Evolutionary conservation across 2,797 vertebrate species (phyloP).

Genomic region (Galaxias olidus): DNA sequence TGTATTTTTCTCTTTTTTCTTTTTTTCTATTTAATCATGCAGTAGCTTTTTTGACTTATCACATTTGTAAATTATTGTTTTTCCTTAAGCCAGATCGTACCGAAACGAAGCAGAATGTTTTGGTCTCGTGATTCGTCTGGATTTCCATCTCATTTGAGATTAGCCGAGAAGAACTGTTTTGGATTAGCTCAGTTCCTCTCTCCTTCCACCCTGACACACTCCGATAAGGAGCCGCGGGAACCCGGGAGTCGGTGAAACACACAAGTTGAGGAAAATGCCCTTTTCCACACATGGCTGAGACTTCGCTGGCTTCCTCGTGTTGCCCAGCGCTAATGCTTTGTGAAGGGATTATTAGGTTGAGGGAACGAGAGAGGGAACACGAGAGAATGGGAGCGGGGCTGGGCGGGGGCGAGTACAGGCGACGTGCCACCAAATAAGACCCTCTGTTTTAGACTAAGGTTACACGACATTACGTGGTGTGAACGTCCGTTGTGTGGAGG

Average conservation of each 20-base stretch:
- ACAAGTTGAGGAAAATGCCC: slow-evolving; percentile 61
- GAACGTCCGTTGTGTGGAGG: not conserved
- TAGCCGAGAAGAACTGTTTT: slow-evolving; percentile 67
- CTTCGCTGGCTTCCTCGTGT: slow-evolving; percentile 56
- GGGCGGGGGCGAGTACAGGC: not conserved
- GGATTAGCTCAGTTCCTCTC: slow-evolving; percentile 58
- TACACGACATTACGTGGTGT: no score
- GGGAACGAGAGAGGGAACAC: not conserved
- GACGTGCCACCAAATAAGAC: no score
- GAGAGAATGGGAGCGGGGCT: not conserved
- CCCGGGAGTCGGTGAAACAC: slow-evolving; percentile 50
- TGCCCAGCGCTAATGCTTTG: slow-evolving; percentile 60
- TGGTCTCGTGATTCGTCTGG: slow-evolving; percentile 58
- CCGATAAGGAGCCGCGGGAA: slow-evolving; percentile 64
- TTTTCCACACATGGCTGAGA: slow-evolving; percentile 65
- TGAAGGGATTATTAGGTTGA: slow-evolving; percentile 51
- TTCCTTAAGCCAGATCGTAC: slow-evolving; percentile 45
- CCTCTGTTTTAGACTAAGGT: no score
- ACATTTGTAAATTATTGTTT: slow-evolving; percentile 56
- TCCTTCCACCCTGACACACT: slow-evolving; percentile 56
- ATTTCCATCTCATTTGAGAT: slow-evolving; percentile 79
- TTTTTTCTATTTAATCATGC: slow-evolving; percentile 13
- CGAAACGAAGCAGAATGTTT: slow-evolving; percentile 50
- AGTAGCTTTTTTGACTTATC: slow-evolving; percentile 39
- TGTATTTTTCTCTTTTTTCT: no score